Percentiles rank a stretch among this genome's conserved stretches.
Conservation (phyloP, 2,888 invertebrate species). For the Malthinus flaveolus region DNA sequence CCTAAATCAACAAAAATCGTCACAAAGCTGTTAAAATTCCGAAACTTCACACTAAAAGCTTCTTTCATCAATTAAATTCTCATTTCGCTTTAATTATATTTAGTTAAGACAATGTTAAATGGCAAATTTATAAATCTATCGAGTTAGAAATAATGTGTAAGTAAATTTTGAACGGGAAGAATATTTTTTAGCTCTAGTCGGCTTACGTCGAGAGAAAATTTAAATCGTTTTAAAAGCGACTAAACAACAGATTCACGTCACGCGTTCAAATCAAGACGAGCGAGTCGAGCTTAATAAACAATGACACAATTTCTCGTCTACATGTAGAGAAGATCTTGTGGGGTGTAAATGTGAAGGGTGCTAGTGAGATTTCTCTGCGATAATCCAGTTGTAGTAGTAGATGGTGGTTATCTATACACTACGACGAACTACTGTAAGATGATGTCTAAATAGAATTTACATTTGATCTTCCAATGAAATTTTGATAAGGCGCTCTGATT, state of each 20-base stretch:
- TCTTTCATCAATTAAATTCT: slow-evolving; percentile 25
- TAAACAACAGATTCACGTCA: slow-evolving; percentile 34
- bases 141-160: slow-evolving; percentile 5
- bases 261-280: slow-evolving; percentile 36
- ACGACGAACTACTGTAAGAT: slow-evolving; percentile 22
- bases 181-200: neutral
- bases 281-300: slow-evolving; percentile 36
- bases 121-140: slow-evolving; percentile 14
- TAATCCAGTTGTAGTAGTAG: slow-evolving; percentile 33
- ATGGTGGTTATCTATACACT: slow-evolving; percentile 33
- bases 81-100: slow-evolving; percentile 25
- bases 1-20: slow-evolving; percentile 14
- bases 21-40: slow-evolving; percentile 6
- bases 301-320: slow-evolving; percentile 36
- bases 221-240: slow-evolving; percentile 19
- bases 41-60: slow-evolving; percentile 13
- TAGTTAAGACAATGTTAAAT: slow-evolving; percentile 14
- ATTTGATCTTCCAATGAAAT: slow-evolving; percentile 7
- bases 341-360: slow-evolving; percentile 29
- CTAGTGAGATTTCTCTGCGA: slow-evolving; percentile 21
- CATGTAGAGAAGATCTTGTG: slow-evolving; percentile 25
- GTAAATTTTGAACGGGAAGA: neutral
- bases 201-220: slow-evolving; percentile 12
- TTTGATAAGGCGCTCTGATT: neutral
- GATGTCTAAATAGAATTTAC: slow-evolving; percentile 4